Conservation (phyloP, 2,113 vertebrate genomes). For the Thalassarche chlororhynchos region DNA sequence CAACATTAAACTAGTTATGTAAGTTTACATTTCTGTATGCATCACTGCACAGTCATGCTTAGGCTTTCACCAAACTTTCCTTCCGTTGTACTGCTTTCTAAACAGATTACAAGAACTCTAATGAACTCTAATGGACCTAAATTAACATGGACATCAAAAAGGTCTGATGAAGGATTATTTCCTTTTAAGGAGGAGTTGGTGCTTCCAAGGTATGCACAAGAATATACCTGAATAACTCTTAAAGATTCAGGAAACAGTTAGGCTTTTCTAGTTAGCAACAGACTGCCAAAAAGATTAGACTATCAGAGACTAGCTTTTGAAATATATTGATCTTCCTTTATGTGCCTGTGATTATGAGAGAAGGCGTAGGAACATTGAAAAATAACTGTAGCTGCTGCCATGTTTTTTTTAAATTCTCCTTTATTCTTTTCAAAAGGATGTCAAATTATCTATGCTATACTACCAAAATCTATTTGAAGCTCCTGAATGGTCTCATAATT, state of each 20-base stretch:
- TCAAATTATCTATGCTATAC: neutral
- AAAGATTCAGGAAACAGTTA: neutral
- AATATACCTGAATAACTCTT: neutral
- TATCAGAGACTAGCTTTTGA: neutral
- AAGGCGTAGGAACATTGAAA: neutral
- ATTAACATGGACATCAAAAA: neutral
- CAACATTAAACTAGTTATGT: conserved; percentile 24
- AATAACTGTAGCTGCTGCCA: neutral
- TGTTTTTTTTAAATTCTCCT: neutral
- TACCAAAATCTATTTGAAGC: neutral
- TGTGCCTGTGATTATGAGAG: neutral
- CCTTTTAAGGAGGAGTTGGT: neutral
- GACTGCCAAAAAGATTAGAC: neutral
- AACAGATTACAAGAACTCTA: neutral
- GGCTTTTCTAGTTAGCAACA: neutral
- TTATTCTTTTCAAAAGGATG: neutral
- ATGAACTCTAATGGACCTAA: neutral
- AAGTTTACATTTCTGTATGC: neutral
- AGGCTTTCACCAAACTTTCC: neutral
- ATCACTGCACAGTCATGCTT: neutral
- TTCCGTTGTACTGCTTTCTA: neutral
- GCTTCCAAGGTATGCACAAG: neutral
- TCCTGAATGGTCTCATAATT: neutral
- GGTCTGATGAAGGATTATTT: neutral
- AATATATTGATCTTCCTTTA: neutral